These are phyloP conservation scores for Pygoscelis adeliae DNA, from an alignment of 2,113 vertebrate genomes.

Conservation along the genomic window DNA sequence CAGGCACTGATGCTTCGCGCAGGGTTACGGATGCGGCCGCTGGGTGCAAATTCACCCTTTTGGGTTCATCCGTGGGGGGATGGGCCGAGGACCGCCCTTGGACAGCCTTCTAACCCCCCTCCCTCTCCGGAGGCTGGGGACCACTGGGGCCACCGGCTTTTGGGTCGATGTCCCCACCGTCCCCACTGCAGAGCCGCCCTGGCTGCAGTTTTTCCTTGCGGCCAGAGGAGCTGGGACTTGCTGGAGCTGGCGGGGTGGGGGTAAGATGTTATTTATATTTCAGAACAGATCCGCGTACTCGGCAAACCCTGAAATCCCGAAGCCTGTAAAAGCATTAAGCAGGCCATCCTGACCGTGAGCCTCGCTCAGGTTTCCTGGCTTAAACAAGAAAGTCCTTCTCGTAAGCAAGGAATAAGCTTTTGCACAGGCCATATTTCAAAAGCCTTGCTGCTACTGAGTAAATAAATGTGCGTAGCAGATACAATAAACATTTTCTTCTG, in stretches of 20 bases:
- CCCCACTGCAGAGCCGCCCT: not conserved
- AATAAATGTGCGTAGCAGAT: conserved; percentile 75
- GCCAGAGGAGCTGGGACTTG: not conserved
- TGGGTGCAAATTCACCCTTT: not conserved
- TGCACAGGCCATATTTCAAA: conserved; percentile 61
- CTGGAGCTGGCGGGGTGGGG: not conserved
- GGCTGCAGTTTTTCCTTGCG: not conserved
- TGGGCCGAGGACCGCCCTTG: not conserved
- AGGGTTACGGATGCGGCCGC: accelerated
- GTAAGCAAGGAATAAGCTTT: conserved; percentile 28
- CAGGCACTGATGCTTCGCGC: not conserved
- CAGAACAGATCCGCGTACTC: not conserved
- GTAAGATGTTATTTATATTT: conserved; percentile 40
- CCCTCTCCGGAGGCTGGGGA: not conserved
- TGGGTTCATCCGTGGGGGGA: not conserved
- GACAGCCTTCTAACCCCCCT: not conserved
- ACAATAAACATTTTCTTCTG: conserved; percentile 80
- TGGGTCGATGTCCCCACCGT: not conserved
- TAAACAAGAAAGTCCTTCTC: conserved; percentile 61
- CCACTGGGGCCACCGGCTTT: accelerated
- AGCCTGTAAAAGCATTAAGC: conserved; percentile 68
- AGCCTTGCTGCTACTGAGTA: conserved; percentile 62
- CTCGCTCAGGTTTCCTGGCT: conserved; percentile 28
- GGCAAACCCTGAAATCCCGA: conserved; percentile 18
- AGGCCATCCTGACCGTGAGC: conserved; percentile 40